Percentiles rank a stretch among this genome's conserved stretches.
Conservation (phyloP, 2,113 vertebrate species). For the Sander vitreus region DNA sequence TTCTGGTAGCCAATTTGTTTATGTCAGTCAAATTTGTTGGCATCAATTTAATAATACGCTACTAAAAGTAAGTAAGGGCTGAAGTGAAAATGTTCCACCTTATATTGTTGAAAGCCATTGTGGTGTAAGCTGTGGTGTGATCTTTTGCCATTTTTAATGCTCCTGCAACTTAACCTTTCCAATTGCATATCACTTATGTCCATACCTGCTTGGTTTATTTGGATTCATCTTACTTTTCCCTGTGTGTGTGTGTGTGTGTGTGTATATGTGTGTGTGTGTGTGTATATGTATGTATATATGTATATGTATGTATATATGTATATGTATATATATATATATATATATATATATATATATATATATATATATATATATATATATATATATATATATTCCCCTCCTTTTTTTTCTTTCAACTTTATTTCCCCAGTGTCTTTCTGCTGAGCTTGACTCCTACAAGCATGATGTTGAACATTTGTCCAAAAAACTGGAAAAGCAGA, state of each 20-base stretch:
- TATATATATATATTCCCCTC: slow-evolving; percentile 80
- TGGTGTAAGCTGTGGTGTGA: slow-evolving; percentile 55
- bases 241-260: too few relatives aligned
- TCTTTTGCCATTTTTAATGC: slow-evolving; percentile 60
- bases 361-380: too few relatives aligned
- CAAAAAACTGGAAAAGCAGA: slow-evolving; percentile 90
- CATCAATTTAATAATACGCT: neutral
- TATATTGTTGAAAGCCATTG: slow-evolving; percentile 18
- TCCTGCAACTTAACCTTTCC: slow-evolving; percentile 74
- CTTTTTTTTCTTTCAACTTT: slow-evolving; percentile 81
- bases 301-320: too few relatives aligned
- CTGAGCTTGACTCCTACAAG: slow-evolving; percentile 93
- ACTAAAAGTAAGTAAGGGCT: neutral
- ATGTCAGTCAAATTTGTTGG: neutral
- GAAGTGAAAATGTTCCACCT: slow-evolving; percentile 68
- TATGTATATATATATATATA: too few relatives aligned
- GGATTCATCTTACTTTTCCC: slow-evolving; percentile 73
- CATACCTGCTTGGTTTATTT: slow-evolving; percentile 74
- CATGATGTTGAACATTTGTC: slow-evolving; percentile 91
- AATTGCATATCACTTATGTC: slow-evolving; percentile 68
- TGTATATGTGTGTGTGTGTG: too few relatives aligned
- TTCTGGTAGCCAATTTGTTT: neutral
- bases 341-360: too few relatives aligned
- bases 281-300: too few relatives aligned
- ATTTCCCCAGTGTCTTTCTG: slow-evolving; percentile 93